A percentile compares a stretch with the other conserved stretches of the same genome.
These are phyloP conservation scores for Tinea pellionella DNA, from an alignment of 2,888 invertebrate species.

Conservation along the genomic window DNA sequence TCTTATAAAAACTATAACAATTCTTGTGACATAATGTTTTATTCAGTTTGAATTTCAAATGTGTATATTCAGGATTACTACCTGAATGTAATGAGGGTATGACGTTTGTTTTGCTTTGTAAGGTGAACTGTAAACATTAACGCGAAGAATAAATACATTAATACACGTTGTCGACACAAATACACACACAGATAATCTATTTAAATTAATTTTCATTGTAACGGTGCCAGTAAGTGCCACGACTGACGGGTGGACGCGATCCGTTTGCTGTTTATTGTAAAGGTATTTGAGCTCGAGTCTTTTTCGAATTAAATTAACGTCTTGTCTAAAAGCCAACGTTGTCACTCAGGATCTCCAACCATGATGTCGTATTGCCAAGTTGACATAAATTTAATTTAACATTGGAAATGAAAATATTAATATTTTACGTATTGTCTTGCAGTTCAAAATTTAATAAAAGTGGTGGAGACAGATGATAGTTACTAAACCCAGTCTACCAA, in stretches of 20 bases:
- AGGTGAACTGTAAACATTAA: neutral
- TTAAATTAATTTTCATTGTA: conserved; percentile 4
- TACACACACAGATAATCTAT: conserved; percentile 1
- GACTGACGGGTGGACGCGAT: neutral
- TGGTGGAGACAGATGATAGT: too few relatives aligned
- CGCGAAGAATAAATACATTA: neutral
- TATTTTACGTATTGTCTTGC: neutral
- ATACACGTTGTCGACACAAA: neutral
- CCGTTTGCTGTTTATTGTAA: neutral
- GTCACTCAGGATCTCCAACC: neutral
- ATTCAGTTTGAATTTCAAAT: conserved; percentile 11
- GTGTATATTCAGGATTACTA: conserved; percentile 8
- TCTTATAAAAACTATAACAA: neutral
- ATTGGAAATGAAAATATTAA: neutral
- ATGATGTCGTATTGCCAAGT: neutral
- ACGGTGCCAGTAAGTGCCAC: conserved; percentile 4
- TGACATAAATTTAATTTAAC: neutral
- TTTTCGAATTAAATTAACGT: neutral
- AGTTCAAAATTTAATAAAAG: too few relatives aligned
- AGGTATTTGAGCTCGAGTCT: neutral
- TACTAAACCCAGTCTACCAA: too few relatives aligned
- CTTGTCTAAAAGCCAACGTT: neutral
- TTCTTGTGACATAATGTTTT: conserved; percentile 10
- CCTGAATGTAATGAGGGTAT: conserved; percentile 11
- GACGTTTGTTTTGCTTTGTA: conserved; percentile 9